Base-by-base conservation (phyloP, 2,888 invertebrate species). In the Apodemia duryi region DNA sequence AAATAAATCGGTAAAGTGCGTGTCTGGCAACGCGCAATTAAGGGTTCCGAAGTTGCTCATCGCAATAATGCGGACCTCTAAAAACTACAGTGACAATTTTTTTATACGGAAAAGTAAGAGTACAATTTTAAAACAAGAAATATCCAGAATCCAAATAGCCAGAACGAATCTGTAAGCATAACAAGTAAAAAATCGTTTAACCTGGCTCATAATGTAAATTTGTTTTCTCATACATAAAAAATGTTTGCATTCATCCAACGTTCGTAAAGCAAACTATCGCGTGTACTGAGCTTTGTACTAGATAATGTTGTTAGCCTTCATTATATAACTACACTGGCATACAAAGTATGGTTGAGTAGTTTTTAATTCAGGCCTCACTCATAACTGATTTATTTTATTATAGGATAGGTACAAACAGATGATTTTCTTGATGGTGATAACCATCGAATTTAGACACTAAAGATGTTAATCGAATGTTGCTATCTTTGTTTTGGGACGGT, bases 221-320 rank as follows among this genome's bases (percentile, higher is more conserved):
- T 52, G 28, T 52, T 52, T 52, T 52, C 28, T 52, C 28, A 21
- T 52, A 52, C 28, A 10, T n/a, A 46, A 46, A 46, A 46, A 46
- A 46, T 46, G 46, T 46, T 46, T 46, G 46, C 46, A 46, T 46
- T 46, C 13, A 35, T 35, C 13, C 46, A 46, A 46, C 13, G 46
- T 13, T 46, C 46, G 13, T 46, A 46, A 46, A 46, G 46, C 46
- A 46, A 46, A 46, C 46, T 46, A 57, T 57, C 32, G 57, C 57
- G 57, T 57, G 57, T 29, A 35, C 35, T 35, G 5, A 35, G 13
- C 57, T 54, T 54, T 54, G 57, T 32, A 29, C 11, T 29, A 32
- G 11, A 57, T 57, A 57, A 57, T 13, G 57, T 57, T 54, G 54
- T 54, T 54, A 28, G 54, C 54, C 29, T 54, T 54, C 54, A 3